Evolutionary conservation across 2,888 invertebrate genomes (phyloP), one percentile per base, ranked within the genome.

Genomic region (Cheilosia vulpina): DNA sequence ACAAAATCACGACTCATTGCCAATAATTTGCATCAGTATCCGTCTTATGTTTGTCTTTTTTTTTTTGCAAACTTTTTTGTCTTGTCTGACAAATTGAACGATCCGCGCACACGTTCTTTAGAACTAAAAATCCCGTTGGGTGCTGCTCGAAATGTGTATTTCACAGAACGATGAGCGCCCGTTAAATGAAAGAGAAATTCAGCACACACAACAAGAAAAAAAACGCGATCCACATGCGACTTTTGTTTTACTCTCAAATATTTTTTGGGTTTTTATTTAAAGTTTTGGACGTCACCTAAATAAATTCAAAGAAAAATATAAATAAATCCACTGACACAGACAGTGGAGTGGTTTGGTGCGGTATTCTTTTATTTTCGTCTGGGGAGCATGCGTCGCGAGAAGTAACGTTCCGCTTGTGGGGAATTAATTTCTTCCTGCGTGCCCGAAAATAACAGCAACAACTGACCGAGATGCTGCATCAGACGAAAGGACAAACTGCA

Each of bases 251-350:
- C 31, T 75, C 45, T 27, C 13, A 19, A 17, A 6, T 9, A 19
- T 19, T 15, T 43, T 76, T 71, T 34, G 65, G 11, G 41, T 15
- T 72, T 72, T 72, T 65, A 71, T 66, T 71, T 79, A 76, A 81
- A 84, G 76, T 72, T 85, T 85, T 85, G 77, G 85, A 85, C 85
- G 85, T 85, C 85, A 81, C 81, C 81, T 81, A 85, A 81, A 85
- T 85, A 85, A 81, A 85, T 81, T 85, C 71, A 21, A 52, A 52
- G 69, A 71, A 73, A 79, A 79, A 62, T 85, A 84, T 66, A 85
- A 76, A 85, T 85, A 85, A 85, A 85, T 66, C 80, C 76, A 84
- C 84, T 80, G 84, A 69, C 80, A 80, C 84, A 76, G 68, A 82
- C 82, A 60, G 68, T 53, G 41, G 62, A 76, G 76, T 43, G 57